Base-by-base conservation (phyloP, 2,888 invertebrate genomes). In the Octodonta nipae region DNA sequence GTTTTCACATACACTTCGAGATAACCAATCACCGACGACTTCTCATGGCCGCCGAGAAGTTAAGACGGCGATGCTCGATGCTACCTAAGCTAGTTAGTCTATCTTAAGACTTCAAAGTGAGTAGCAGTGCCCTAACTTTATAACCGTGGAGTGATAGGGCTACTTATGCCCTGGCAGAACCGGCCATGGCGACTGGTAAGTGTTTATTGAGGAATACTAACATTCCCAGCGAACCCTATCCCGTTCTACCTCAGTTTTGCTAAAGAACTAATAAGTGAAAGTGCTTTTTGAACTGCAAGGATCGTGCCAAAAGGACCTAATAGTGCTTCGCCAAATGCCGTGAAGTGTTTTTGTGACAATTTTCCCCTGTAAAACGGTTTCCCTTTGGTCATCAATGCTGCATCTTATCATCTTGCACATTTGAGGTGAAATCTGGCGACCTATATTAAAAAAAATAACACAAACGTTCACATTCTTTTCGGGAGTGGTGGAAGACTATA, bases 131-230 rank as follows among this genome's bases (percentile, higher is more conserved):
- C 46, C 39, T 38, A 50, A 47, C 37, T 39, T 40, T 40, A 35
- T 30, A 26, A 50, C 37, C 48, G 51, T 52, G 51, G 52, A 52
- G 49, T 50, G 49, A 49, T 47, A 46, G 49, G 52, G 50, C 48
- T 34, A 40, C 37, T 36, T 40, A 32, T 46, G 52, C 52, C 52
- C 51, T 52, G 52, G 51, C 52, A 44, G 43, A 39, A 34, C 42
- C 41, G 40, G 52, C 52, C 52, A 52, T 52, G 52, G 52, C 52
- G 50, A 52, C 47, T 44, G 52, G 52, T 52, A 49, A 52, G 52
- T 50, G 28, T 15, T 33, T 17, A 35, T 11, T 17, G 22, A 13
- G 32, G 26, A 15, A 5, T 13, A 42, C 38, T 37, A 36, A 40
- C 38, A 32, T 28, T 36, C 36, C 38, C 30, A 25, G 17, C 33